Evolutionary conservation across 2,113 vertebrate genomes (phyloP).

Genomic region (Otolemur garnettii): DNA sequence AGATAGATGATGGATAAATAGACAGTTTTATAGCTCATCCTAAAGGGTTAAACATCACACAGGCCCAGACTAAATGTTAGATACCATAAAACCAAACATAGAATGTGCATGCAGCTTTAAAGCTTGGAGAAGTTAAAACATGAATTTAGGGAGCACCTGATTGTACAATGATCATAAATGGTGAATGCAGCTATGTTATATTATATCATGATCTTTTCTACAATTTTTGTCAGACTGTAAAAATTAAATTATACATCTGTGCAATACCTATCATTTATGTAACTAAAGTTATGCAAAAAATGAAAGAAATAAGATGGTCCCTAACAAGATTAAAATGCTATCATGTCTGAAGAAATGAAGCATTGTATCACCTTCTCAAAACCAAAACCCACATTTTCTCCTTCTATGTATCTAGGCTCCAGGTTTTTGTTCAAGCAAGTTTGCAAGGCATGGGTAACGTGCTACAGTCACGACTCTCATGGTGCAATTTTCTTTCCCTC

Average conservation of each 20-base stretch:
- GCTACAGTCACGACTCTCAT: neutral
- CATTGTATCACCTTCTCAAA: neutral
- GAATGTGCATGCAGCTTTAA: neutral
- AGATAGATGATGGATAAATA: neutral
- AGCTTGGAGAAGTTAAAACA: neutral
- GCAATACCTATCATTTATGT: neutral
- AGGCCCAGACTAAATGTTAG: neutral
- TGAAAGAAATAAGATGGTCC: neutral
- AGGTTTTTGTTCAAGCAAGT: neutral
- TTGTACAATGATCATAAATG: neutral
- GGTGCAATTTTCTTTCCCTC: conserved; percentile 39
- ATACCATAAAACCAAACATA: neutral
- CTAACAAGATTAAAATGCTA: neutral
- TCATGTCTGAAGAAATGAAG: neutral
- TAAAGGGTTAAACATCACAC: neutral
- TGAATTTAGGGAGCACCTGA: neutral
- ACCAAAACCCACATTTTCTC: neutral
- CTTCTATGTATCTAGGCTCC: neutral
- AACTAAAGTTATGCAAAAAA: neutral
- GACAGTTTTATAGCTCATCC: neutral
- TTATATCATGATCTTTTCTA: neutral
- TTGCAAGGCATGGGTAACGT: neutral
- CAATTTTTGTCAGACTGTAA: neutral
- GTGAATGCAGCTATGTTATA: neutral
- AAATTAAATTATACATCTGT: neutral